A percentile compares a stretch with the other conserved stretches of the same genome.
Evolutionary conservation across 2,797 vertebrate genomes (phyloP).

Genomic region (Eidolon dupreanum): DNA sequence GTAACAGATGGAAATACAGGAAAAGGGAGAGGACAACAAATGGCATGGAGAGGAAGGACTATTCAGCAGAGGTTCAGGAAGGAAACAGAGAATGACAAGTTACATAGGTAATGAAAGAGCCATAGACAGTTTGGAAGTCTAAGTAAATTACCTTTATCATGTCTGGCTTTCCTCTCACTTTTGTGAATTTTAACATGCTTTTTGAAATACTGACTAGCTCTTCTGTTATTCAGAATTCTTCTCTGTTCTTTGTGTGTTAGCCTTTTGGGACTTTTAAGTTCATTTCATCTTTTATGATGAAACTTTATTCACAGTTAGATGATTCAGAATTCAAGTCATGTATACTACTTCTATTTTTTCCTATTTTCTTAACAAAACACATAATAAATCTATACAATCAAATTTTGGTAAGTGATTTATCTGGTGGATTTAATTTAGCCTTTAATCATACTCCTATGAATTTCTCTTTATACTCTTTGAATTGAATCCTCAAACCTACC

Average conservation of each 20-base stretch:
- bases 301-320: neutral
- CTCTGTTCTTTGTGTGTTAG: neutral
- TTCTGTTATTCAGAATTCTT: neutral
- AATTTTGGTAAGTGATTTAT: slow-evolving; percentile 29
- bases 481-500: neutral
- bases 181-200: neutral
- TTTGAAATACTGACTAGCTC: neutral
- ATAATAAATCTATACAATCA: neutral
- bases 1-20: neutral
- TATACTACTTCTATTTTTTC: neutral
- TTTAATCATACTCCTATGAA: neutral
- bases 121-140: neutral
- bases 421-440: slow-evolving; percentile 34
- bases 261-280: neutral
- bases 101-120: neutral
- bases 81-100: neutral
- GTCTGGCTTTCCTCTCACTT: neutral
- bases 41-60: neutral
- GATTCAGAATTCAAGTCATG: slow-evolving; percentile 38
- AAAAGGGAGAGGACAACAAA: neutral
- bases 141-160: neutral
- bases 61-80: neutral
- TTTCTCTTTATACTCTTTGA: slow-evolving; percentile 31
- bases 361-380: neutral
- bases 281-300: neutral